Evolutionary conservation across 2,888 invertebrate species (phyloP), one percentile per base, ranked within the genome.

Genomic region (Andricus curvator): DNA sequence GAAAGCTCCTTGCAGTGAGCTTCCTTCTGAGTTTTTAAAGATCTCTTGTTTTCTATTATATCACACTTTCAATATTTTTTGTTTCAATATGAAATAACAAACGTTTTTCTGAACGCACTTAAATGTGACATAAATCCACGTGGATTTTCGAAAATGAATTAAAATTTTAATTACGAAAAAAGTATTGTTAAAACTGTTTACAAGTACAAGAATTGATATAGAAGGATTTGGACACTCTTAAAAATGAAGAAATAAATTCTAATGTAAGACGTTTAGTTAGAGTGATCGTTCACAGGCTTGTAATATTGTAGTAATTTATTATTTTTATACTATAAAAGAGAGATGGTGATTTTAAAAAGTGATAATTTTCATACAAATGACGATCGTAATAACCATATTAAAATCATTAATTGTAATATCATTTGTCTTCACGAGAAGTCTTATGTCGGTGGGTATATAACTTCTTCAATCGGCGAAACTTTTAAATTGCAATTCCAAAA

Each of bases 221-320:
- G 9, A 62, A 25, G 15, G 22, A 62, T 62, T 62, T 25, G 25
- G 1, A 62, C 62, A 25, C 15, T 62, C 25, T 15, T 2, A 11
- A 25, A 62, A 62, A 25, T 25, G 22, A 62, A 25, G n/a, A 13
- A 15, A 15, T 15, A 13, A 60, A 9, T n/a, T 5, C 15, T 25
- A 25, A 60, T 60, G n/a, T n/a, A n/a, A 62, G 25, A 62, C 13
- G 4, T 25, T 25, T 62, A 62, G 62, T 25, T 62, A 9, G 5
- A 25, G 62, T 62, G 22, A 62, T 62, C 62, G 11, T 62, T 62
- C 25, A 29, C 15, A 13, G 22, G 85, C 85, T 87, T 81, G 82
- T 82, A 84, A 81, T 79, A 77, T 25, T 82, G 60, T 68, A 81
- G 81, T 76, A 85, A 82, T 87, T 86, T 83, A 84, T 83, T 77